Base-by-base conservation (phyloP, 1,140 invertebrate genomes). In the Dolichoris vasculosae region DNA sequence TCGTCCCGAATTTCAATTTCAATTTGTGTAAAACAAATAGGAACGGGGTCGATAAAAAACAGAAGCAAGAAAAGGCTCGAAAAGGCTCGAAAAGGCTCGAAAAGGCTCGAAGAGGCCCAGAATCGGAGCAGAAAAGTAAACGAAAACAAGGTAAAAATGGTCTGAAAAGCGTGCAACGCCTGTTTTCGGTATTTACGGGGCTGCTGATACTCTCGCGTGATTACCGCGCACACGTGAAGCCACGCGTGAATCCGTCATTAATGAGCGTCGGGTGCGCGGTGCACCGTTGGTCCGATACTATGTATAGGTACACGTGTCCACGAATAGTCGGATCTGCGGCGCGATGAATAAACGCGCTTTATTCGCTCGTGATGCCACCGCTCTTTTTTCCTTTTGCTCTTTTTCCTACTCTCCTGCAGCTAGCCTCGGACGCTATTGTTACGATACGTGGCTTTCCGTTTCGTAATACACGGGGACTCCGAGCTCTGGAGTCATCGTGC, bases 201-300 rank as follows among this genome's bases (percentile, higher is more conserved):
- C 55, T 20, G 35, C 63, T 35, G 64, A 4, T 17, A 7, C 48
- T n/a, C 69, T 76, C 55, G 82, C 82, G 83, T 77, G 64, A 67
- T 84, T 69, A 35, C 73, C 76, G 75, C 51, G 46, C n/a, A 55
- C 77, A 51, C 64, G 79, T 82, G 84, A 91, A 92, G 88, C 91
- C 90, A 91, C 90, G 91, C 92, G 89, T 92, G 90, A 90, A 92
- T 93, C 92, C 91, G 90, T 92, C 90, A 92, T 93, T 92, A 92
- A 92, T 92, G 90, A 89, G 85, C 83, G 40, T 38, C 38, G 77
- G 64, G 79, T 4, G n/a, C 15, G 48, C 17, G 51, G 11, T 20
- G 55, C 35, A 23, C 46, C 30, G 46, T n/a, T n/a, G n/a, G n/a
- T n/a, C 26, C 59, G 38, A 30, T 81, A 35, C 63, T 30, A 46